These are phyloP conservation scores for Crepidodera aurea DNA, from an alignment of 2,888 invertebrate genomes.

Conservation along the genomic window DNA sequence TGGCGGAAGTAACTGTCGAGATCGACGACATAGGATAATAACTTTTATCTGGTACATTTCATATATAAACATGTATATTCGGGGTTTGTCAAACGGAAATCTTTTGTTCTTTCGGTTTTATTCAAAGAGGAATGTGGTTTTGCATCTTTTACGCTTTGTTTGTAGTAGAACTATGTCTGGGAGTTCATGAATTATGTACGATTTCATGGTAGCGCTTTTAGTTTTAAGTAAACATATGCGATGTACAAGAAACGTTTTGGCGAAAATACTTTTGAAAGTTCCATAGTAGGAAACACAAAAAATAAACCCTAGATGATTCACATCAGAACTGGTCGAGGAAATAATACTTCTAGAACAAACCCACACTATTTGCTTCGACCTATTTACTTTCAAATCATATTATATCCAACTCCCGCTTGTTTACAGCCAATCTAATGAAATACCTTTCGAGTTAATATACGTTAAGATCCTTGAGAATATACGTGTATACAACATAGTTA, in stretches of 20 bases:
- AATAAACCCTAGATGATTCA: no score
- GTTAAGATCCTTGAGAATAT: no score
- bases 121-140: not conserved
- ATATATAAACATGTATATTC: not conserved
- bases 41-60: slow-evolving; percentile 8
- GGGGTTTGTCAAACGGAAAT: not conserved
- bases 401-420: no score
- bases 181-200: not conserved
- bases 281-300: no score
- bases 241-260: not conserved
- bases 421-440: no score
- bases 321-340: no score
- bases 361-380: no score
- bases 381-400: no score
- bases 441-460: no score
- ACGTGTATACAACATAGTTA: no score
- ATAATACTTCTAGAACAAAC: no score
- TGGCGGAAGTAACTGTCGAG: slow-evolving; percentile 3
- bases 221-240: not conserved
- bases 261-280: not conserved
- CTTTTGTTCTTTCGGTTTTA: not conserved
- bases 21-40: slow-evolving; percentile 8
- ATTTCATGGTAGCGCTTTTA: not conserved
- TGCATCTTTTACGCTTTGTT: not conserved
- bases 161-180: not conserved